Evolutionary conservation across 1,140 invertebrate species (phyloP).

Genomic region (Matsumurasca onukii): DNA sequence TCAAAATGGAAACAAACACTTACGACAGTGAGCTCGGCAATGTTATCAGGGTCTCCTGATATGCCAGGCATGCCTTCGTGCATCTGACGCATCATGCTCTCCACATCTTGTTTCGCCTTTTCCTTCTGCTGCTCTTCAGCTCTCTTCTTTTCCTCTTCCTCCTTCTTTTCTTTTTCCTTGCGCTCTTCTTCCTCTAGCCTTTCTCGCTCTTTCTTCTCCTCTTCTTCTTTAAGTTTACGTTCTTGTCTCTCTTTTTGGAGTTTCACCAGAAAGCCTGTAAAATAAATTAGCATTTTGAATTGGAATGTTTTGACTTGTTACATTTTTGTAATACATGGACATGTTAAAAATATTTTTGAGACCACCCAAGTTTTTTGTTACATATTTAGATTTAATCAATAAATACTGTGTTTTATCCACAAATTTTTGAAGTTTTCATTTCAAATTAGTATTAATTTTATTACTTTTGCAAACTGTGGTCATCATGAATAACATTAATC

Average conservation of each 20-base stretch:
- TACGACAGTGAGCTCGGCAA: constrained; percentile 31
- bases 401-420: too few species aligned
- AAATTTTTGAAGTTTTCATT: too few species aligned
- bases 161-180: constrained; percentile 31
- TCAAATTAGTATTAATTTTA: too few species aligned
- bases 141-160: constrained; percentile 31
- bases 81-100: constrained; percentile 56
- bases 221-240: constrained; percentile 51
- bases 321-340: too few species aligned
- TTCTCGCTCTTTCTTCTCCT: constrained; percentile 54
- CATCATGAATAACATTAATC: too few species aligned
- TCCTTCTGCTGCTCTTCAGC: constrained; percentile 50
- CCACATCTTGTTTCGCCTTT: constrained; percentile 54
- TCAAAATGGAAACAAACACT: constrained; percentile 13
- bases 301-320: too few species aligned
- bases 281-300: constrained; percentile 33
- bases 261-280: constrained; percentile 54
- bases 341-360: too few species aligned
- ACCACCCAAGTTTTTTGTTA: too few species aligned
- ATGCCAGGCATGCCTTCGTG: constrained; percentile 47
- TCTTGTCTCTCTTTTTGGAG: constrained; percentile 57
- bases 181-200: constrained; percentile 49
- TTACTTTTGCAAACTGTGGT: too few species aligned
- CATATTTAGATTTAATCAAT: too few species aligned
- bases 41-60: constrained; percentile 33